These are phyloP conservation scores for Drosophila orosa DNA, from an alignment of 1,140 invertebrate genomes.

Conservation along the genomic window DNA sequence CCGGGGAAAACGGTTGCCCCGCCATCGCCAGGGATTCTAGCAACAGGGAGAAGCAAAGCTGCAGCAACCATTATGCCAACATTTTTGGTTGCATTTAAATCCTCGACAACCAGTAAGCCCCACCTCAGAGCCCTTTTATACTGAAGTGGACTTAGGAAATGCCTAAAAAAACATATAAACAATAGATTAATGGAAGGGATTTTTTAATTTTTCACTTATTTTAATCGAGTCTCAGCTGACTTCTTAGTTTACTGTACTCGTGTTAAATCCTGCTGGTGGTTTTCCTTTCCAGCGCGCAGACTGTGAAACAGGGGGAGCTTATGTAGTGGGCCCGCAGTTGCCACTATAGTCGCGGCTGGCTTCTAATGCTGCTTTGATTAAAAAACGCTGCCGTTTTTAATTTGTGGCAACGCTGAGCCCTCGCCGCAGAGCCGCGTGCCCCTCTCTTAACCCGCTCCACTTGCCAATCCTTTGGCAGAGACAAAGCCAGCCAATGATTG, in stretches of 20 bases:
- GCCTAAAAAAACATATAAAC: neutral
- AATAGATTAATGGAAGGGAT: neutral
- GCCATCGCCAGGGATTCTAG: slow-evolving; percentile 39
- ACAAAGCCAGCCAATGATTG: slow-evolving; percentile 81
- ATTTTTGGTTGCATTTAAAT: slow-evolving; percentile 54
- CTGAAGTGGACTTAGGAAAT: neutral
- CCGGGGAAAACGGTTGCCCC: slow-evolving; percentile 54
- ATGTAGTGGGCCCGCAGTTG: slow-evolving; percentile 13
- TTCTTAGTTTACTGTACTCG: neutral
- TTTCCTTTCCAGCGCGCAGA: neutral
- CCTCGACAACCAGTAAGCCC: neutral
- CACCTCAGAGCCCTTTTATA: neutral
- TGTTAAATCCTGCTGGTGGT: neutral
- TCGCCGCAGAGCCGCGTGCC: slow-evolving; percentile 27
- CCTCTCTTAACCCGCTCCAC: slow-evolving; percentile 33
- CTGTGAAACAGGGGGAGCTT: slow-evolving; percentile 3
- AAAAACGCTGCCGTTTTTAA: slow-evolving; percentile 80
- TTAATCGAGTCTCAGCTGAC: neutral
- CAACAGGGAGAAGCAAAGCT: slow-evolving; percentile 49
- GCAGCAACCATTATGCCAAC: slow-evolving; percentile 42
- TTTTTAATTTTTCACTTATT: neutral
- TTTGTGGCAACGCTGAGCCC: slow-evolving; percentile 65
- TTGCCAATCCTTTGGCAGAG: slow-evolving; percentile 61
- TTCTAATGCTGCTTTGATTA: slow-evolving; percentile 80
- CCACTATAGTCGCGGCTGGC: slow-evolving; percentile 29